Evolutionary conservation across 2,113 vertebrate genomes (phyloP).

Genomic region (Microcebus ravelobensis): DNA sequence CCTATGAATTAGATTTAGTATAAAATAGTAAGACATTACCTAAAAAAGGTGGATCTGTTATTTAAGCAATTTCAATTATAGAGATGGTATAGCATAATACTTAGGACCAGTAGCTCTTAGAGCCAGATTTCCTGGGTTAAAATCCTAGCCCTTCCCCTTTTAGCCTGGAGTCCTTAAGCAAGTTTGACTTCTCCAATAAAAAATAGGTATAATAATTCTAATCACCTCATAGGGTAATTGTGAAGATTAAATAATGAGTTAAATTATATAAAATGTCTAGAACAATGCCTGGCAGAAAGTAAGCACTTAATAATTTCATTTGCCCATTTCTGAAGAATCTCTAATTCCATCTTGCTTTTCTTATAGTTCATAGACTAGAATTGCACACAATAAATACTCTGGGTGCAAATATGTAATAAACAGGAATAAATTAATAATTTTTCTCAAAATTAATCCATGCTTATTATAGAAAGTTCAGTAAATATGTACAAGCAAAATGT

Average conservation of each 20-base stretch:
- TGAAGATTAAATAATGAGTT: neutral
- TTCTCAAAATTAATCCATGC: conserved; percentile 25
- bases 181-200: neutral
- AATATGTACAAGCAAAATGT: neutral
- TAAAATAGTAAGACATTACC: neutral
- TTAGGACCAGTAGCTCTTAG: neutral
- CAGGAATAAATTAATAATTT: neutral
- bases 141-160: neutral
- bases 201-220: neutral
- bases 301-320: conserved; percentile 1
- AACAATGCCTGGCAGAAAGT: neutral
- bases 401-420: neutral
- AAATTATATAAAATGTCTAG: neutral
- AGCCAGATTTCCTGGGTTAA: neutral
- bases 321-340: conserved; percentile 26
- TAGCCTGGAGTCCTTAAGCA: neutral
- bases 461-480: neutral
- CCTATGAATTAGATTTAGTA: conserved; percentile 4
- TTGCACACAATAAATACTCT: neutral
- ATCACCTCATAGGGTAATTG: neutral
- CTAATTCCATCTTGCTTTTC: neutral
- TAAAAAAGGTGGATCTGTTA: neutral
- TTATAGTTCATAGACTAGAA: neutral
- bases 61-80: neutral
- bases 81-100: neutral